phyloP scores from a whole-genome alignment of 2,797 vertebrate genomes.

The Anguilla obscura region DNA sequence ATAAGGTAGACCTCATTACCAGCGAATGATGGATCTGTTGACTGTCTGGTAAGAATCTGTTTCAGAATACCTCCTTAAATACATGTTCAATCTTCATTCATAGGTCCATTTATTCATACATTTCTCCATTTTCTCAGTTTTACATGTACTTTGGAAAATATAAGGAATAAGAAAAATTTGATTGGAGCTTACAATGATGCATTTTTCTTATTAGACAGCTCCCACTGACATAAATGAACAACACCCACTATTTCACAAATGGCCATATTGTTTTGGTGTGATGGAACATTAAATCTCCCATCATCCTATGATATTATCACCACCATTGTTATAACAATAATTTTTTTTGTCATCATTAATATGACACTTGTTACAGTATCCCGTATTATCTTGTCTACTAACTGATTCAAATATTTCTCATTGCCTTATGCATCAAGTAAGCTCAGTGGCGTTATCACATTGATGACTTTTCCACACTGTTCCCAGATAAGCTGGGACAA shows the following conservation, averaged over 20 bases:
- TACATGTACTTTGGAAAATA: not conserved
- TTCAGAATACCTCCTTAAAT: not conserved
- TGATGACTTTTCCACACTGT: not conserved
- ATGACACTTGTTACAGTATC: not conserved
- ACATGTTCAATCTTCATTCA: not conserved
- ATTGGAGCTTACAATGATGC: not conserved
- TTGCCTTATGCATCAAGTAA: not conserved
- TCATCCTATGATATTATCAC: not conserved
- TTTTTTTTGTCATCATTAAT: not conserved
- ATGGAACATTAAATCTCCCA: not conserved
- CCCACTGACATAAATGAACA: not conserved
- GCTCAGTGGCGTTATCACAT: not conserved
- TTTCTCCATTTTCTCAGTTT: not conserved
- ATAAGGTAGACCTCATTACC: not conserved
- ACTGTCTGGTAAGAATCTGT: not conserved
- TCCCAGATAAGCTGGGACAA: not conserved
- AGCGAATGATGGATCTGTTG: slow-evolving; percentile 2
- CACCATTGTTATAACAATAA: not conserved
- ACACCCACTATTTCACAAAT: not conserved
- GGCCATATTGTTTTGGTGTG: not conserved
- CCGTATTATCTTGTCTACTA: not conserved
- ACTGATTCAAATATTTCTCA: not conserved
- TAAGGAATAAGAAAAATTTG: not conserved
- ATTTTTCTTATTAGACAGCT: slow-evolving; percentile 9
- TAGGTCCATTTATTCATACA: not conserved